Conservation (phyloP, 2,113 vertebrate genomes). For the Aramus guarauna region DNA sequence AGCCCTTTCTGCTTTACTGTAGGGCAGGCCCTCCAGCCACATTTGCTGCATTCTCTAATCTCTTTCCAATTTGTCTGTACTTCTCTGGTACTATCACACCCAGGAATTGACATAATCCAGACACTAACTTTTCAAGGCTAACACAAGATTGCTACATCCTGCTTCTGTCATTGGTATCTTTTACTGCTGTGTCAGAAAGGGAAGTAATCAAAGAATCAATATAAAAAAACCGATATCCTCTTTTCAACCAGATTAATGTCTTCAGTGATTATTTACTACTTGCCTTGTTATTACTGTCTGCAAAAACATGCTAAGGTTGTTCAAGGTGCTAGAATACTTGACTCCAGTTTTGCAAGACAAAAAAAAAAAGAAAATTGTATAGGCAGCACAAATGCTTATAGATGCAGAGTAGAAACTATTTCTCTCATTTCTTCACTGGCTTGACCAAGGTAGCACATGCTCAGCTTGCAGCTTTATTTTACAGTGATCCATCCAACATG, state of each 20-base stretch:
- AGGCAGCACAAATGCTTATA: not conserved
- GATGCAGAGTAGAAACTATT: not conserved
- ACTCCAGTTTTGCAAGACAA: not conserved
- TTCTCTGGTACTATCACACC: not conserved
- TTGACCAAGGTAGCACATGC: not conserved
- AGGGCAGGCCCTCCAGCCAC: not conserved
- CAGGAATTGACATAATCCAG: not conserved
- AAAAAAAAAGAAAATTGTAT: too few relatives aligned
- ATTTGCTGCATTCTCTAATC: not conserved
- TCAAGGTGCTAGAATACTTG: not conserved
- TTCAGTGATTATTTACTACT: not conserved
- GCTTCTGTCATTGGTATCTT: not conserved
- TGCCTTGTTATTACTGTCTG: not conserved
- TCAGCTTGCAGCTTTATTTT: not conserved
- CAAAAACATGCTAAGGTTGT: not conserved
- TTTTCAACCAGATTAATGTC: not conserved
- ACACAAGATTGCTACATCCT: not conserved
- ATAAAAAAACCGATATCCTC: not conserved
- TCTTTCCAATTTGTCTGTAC: not conserved
- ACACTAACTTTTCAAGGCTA: not conserved
- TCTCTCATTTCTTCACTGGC: not conserved
- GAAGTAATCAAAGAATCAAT: not conserved
- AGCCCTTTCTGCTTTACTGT: not conserved
- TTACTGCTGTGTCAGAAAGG: not conserved
- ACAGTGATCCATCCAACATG: not conserved